phyloP scores from a whole-genome alignment of 1,140 invertebrate genomes.

The Panagrolaimus sp. region DNA sequence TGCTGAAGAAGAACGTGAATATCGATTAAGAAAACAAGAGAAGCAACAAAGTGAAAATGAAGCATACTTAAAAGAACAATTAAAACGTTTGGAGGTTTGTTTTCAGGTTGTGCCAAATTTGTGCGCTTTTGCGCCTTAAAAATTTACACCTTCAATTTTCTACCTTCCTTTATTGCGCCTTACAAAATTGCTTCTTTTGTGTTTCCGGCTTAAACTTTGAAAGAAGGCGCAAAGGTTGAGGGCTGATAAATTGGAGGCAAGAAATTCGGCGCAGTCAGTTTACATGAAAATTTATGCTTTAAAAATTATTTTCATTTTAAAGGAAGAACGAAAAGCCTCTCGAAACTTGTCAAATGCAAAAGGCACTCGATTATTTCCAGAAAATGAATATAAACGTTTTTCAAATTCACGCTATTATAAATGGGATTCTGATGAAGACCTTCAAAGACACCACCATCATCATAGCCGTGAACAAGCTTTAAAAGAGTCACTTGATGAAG shows the following conservation, averaged over 20 bases:
- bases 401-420: conserved; percentile 1
- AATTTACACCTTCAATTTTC: no score
- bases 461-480: background rate
- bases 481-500: background rate
- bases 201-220: no score
- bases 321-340: background rate
- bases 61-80: background rate
- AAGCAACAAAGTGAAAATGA: background rate
- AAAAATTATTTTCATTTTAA: no score
- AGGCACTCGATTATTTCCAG: background rate
- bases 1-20: background rate
- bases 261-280: no score
- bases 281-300: no score
- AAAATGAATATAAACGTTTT: conserved; percentile 6
- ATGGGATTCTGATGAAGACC: background rate
- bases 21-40: background rate
- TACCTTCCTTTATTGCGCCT: no score
- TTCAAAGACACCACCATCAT: background rate
- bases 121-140: no score
- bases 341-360: background rate
- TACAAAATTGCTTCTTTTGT: no score
- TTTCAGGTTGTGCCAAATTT: no score
- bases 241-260: no score
- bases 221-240: no score
- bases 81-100: background rate